phyloP scores from a whole-genome alignment of 2,888 invertebrate species.

The Adelphocoris suturalis region DNA sequence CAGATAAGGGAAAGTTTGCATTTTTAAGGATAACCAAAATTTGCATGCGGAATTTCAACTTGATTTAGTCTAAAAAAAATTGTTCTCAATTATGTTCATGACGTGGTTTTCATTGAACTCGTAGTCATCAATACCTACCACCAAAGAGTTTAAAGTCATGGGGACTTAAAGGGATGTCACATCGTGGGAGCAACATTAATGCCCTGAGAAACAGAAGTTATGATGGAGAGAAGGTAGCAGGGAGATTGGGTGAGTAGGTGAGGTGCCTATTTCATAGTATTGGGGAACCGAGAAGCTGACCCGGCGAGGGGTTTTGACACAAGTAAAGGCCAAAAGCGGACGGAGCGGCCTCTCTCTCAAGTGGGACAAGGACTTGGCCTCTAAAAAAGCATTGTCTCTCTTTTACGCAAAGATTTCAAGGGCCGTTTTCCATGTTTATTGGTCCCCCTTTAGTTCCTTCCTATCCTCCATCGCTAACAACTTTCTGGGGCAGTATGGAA shows the following conservation, averaged over 20 bases:
- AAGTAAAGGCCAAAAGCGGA: slow-evolving; percentile 69
- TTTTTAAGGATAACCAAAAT: no score
- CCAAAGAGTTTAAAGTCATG: no score
- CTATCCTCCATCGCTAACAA: not conserved
- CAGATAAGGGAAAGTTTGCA: no score
- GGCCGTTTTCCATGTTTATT: slow-evolving; percentile 68
- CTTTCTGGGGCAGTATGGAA: slow-evolving; percentile 19
- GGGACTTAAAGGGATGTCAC: no score
- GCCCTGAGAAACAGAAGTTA: no score
- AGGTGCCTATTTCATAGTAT: slow-evolving; percentile 53
- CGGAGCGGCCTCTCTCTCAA: slow-evolving; percentile 66
- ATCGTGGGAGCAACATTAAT: no score
- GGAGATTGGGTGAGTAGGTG: not conserved
- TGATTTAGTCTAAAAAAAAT: no score
- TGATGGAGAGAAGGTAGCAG: not conserved
- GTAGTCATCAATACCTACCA: no score
- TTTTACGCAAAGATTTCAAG: slow-evolving; percentile 72
- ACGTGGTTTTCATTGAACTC: no score
- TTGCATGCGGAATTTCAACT: no score
- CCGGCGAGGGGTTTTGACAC: slow-evolving; percentile 70
- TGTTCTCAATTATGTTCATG: no score
- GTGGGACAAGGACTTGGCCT: slow-evolving; percentile 71
- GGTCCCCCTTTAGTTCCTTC: slow-evolving; percentile 22
- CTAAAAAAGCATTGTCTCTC: slow-evolving; percentile 70
- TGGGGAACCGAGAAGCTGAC: slow-evolving; percentile 66